Conservation (phyloP, 2,797 vertebrate genomes). For the Galaxias olidus region DNA sequence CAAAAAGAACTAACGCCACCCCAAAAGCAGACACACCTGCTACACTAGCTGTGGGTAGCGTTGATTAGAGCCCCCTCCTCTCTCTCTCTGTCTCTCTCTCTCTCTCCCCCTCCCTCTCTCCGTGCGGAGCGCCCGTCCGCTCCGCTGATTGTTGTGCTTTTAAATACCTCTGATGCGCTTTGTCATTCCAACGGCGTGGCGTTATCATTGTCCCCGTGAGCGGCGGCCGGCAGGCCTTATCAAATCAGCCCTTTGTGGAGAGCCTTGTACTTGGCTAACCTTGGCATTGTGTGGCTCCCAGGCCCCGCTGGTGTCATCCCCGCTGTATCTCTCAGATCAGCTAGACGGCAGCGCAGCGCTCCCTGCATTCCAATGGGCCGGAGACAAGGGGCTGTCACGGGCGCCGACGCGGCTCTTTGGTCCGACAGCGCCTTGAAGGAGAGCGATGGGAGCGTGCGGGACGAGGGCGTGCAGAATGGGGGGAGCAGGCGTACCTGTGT, state of each 20-base stretch:
- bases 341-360: slow-evolving; percentile 31
- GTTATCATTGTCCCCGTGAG: slow-evolving; percentile 29
- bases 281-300: slow-evolving; percentile 40
- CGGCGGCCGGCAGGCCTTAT: slow-evolving; percentile 23
- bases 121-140: no score
- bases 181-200: slow-evolving; percentile 25
- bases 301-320: slow-evolving; percentile 39
- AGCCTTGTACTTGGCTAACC: slow-evolving; percentile 42
- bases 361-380: slow-evolving; percentile 35
- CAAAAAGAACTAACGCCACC: no score
- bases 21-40: no score
- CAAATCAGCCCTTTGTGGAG: slow-evolving; percentile 27
- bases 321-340: slow-evolving; percentile 39
- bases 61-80: no score
- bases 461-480: not conserved
- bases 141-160: not conserved
- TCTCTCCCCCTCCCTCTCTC: not conserved
- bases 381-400: slow-evolving; percentile 36
- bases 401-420: no score
- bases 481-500: not conserved
- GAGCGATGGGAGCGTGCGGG: not conserved
- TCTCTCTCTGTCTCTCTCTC: not conserved
- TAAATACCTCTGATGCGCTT: slow-evolving; percentile 4
- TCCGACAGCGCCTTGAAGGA: no score
- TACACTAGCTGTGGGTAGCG: no score